Percentiles rank a stretch among this genome's conserved stretches.
Evolutionary conservation across 2,797 vertebrate species (phyloP).

Genomic region (Neosalanx taihuensis): DNA sequence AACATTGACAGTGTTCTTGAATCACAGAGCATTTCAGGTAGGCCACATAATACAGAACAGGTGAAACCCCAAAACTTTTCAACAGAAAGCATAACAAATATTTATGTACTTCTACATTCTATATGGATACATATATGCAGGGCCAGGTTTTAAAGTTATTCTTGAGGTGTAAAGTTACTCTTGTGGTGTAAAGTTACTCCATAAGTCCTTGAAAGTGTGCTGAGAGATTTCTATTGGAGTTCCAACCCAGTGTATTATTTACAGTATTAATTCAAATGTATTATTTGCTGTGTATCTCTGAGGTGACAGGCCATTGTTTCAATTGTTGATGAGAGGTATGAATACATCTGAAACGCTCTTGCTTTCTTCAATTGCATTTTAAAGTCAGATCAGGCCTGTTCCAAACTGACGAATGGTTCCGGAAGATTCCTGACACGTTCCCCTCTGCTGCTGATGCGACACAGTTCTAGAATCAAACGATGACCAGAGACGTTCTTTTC

Average conservation of each 20-base stretch:
- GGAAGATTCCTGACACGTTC: slow-evolving; percentile 25
- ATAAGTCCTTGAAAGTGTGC: not conserved
- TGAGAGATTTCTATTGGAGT: not conserved
- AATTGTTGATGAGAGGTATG: slow-evolving; percentile 27
- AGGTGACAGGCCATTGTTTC: slow-evolving; percentile 14
- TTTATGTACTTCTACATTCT: too few species aligned
- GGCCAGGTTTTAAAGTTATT: too few species aligned
- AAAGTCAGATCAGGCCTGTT: slow-evolving; percentile 48
- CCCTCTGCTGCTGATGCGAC: slow-evolving; percentile 17
- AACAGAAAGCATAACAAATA: too few species aligned
- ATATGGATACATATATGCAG: too few species aligned
- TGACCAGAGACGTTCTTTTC: slow-evolving; percentile 40
- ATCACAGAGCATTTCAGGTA: too few species aligned
- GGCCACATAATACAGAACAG: not conserved
- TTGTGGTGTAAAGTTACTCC: too few species aligned
- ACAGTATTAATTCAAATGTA: not conserved
- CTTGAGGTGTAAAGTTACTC: too few species aligned
- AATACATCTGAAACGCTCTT: slow-evolving; percentile 26
- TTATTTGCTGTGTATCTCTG: slow-evolving; percentile 11
- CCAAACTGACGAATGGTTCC: slow-evolving; percentile 19
- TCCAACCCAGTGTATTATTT: not conserved
- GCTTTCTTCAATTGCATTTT: slow-evolving; percentile 44
- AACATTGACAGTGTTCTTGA: too few species aligned
- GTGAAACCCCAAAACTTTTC: not conserved
- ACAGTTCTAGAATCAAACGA: slow-evolving; percentile 49